Base-by-base conservation (phyloP, 2,888 invertebrate genomes). In the Muscina levida region DNA sequence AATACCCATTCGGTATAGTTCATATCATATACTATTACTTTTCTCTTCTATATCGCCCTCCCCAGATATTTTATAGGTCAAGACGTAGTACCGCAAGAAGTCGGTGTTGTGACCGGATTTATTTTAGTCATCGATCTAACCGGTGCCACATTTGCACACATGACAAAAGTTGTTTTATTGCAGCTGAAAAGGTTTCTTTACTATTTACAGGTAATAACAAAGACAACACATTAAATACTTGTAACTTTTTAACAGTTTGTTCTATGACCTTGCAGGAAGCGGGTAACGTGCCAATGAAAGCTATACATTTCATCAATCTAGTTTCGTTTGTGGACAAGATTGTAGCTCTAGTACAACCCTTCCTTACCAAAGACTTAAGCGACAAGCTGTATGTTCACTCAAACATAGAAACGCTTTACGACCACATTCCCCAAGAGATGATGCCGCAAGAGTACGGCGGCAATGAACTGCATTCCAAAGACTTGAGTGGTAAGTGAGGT, bases 291-390 rank as follows among this genome's bases (percentile, higher is more conserved):
- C 92, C 94, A 46, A 88, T 95, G 1, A 93, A 93, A 85, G 94
- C 92, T 0, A 90, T 95, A 3, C 95, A 95, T 86, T 95, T 95
- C 83, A 89, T 95, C 77, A 95, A 94, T 86, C 93, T 94, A 0
- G 93, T 94, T 0, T 91, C 92, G 0, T 93, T 95, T 83, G 93
- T 95, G 92, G 95, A 95, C 85, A 93, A 93, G 85, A 87, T 95
- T 76, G 87, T 95, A 90, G 92, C 93, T 79, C 86, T 95, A 82
- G 91, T 95, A 90, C 93, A 91, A 86, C 95, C 95, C 0, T 95
- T 95, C 85, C 93, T 95, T 92, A 95, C 93, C 86, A 95, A 95
- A 85, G 92, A 93, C 48, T 88, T 95, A 0, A 83, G 91, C 67
- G 91, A 91, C 42, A 88, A 92, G 57, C 85, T 93, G 6, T 89